Evolutionary conservation across 2,888 invertebrate genomes (phyloP).

Genomic region (Rhogogaster chlorosoma): DNA sequence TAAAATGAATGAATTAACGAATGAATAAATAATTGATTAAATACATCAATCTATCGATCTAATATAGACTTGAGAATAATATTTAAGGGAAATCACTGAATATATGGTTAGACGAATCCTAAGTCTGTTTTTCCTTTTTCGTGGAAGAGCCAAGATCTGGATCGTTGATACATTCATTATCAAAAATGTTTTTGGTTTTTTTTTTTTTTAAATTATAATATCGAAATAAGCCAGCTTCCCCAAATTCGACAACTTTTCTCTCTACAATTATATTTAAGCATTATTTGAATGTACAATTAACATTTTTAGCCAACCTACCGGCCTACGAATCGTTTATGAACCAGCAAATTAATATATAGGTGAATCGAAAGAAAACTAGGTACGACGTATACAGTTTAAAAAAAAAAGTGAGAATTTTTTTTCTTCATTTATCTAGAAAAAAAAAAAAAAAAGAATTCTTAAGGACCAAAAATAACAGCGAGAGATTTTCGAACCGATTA

Average conservation of each 20-base stretch:
- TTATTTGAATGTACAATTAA: neutral
- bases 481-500: neutral
- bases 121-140: no score
- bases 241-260: neutral
- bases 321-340: neutral
- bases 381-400: neutral
- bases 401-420: neutral
- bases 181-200: neutral
- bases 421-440: neutral
- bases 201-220: neutral
- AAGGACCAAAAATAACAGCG: neutral
- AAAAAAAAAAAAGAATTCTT: neutral
- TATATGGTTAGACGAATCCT: neutral
- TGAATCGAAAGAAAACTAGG: neutral
- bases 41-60: neutral
- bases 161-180: neutral
- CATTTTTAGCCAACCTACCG: neutral
- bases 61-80: neutral
- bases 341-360: neutral
- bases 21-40: neutral
- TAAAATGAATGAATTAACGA: neutral
- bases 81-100: neutral
- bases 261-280: neutral
- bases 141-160: neutral
- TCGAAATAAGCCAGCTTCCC: neutral